A percentile compares a stretch with the other conserved stretches of the same genome.
phyloP scores from a whole-genome alignment of 2,797 vertebrate genomes.

The Tangara arthus region DNA sequence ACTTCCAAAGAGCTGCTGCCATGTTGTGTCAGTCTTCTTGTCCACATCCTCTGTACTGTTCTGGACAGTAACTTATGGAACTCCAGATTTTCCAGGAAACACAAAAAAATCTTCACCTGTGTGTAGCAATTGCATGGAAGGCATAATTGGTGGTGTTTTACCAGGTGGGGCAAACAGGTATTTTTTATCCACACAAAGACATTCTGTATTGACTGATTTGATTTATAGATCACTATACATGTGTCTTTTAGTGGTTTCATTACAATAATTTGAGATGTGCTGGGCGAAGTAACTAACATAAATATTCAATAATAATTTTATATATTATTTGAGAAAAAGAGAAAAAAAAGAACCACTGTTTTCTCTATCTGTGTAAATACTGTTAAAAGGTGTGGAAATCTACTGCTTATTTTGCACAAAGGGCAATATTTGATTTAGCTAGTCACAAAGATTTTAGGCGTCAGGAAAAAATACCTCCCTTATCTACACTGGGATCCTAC shows the following conservation, averaged over 20 bases:
- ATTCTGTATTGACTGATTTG: not conserved
- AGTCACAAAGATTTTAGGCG: not conserved
- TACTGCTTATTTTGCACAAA: not conserved
- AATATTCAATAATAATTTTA: not conserved
- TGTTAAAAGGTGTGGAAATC: not conserved
- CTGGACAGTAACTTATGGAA: not conserved
- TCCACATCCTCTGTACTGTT: not conserved
- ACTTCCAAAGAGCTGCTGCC: not conserved
- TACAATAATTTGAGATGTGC: not conserved
- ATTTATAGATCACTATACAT: not conserved
- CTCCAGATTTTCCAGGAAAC: not conserved
- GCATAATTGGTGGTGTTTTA: not conserved
- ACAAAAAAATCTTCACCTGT: not conserved
- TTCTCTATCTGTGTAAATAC: not conserved
- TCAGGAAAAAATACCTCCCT: not conserved
- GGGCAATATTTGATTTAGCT: not conserved
- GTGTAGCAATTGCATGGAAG: fast-evolving
- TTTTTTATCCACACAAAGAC: not conserved
- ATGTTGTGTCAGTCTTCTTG: not conserved
- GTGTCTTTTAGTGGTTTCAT: not conserved
- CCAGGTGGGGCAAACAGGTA: not conserved
- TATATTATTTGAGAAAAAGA: not conserved
- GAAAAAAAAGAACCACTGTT: not conserved
- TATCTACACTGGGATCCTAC: not conserved
- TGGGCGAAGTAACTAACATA: not conserved